Conservation (phyloP, 2,797 vertebrate genomes). For the Bucorvus abyssinicus region DNA sequence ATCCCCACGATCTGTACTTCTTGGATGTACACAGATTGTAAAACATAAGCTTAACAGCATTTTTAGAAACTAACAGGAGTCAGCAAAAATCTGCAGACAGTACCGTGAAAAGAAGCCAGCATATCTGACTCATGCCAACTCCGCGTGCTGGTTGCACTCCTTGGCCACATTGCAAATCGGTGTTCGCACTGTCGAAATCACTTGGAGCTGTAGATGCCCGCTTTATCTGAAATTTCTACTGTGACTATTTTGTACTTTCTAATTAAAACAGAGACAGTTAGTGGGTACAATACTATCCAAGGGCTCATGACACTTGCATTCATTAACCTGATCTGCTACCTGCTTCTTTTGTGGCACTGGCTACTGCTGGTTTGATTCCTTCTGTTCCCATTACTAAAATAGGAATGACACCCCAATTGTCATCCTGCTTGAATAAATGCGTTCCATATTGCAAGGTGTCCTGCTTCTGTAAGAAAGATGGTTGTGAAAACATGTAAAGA, state of each 20-base stretch:
- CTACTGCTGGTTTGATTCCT: neutral
- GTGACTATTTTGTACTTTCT: neutral
- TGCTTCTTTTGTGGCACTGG: neutral
- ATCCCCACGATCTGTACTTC: neutral
- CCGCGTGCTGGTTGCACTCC: neutral
- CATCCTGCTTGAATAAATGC: neutral
- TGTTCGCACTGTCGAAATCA: neutral
- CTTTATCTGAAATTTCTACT: neutral
- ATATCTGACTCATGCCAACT: constrained; percentile 22
- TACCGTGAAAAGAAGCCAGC: constrained; percentile 4
- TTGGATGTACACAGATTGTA: constrained; percentile 43
- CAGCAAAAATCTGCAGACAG: constrained; percentile 53
- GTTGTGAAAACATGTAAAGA: neutral
- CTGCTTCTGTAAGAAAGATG: neutral
- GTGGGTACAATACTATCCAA: neutral
- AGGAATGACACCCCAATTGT: neutral
- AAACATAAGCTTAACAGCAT: constrained; percentile 49
- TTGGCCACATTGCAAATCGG: neutral
- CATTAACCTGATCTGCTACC: neutral
- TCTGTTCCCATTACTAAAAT: neutral
- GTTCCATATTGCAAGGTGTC: neutral
- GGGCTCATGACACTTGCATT: neutral
- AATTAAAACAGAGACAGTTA: neutral
- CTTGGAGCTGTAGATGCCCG: neutral
- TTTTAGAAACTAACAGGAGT: constrained; percentile 63